Base-by-base conservation (phyloP, 92 coral and sea anemone species). In the Plumapathes pennacea region DNA sequence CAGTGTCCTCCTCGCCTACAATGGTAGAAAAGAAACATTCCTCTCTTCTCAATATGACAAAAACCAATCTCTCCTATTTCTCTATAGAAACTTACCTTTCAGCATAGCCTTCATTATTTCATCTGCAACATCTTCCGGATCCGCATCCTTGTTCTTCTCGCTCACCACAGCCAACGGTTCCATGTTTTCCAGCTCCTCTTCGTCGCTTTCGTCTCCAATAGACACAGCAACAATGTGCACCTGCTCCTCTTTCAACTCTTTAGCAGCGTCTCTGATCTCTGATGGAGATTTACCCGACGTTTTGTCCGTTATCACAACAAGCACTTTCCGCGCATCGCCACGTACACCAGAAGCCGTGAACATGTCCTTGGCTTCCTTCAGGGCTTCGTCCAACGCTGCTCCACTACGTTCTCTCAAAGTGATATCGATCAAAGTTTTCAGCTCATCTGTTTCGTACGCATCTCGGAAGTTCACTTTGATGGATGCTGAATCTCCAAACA, bases 181-280 rank as follows among this genome's bases (percentile, higher is more conserved):
- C 32, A 78, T 70, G 47, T 59, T 67, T 21, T 83, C 80, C 51
- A 90, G 22, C 47, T 83, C 76, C 29, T 32, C 61, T 10, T 34
- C 34, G 58, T 47, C 53, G 17, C 60, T 61, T 13, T 70, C 54
- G 40, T 72, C 56, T 11, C 90, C 90, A 26, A 72, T 33, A 26
- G 85, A 73, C 24, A 84, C 90, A 21, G 74, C 68, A 31, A 84
- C 54, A 14, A 84, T 11, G 45, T 75, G 71, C 14, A 67, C 53
- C 12, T 51, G 57, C 25, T 39, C 72, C 29, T 66, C 43, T 32
- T 40, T 62, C 5, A 84, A 37, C 22, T 56, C 65, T 33, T 78
- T 70, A 8, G 47, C 65, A 10, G 81, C 80, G 21, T 53, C 45
- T 25, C 53, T 72, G 34, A 78, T 40, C 17, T 51, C 67, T 14